Base-by-base conservation (phyloP, 2,113 vertebrate genomes). In the Apaloderma vittatum region DNA sequence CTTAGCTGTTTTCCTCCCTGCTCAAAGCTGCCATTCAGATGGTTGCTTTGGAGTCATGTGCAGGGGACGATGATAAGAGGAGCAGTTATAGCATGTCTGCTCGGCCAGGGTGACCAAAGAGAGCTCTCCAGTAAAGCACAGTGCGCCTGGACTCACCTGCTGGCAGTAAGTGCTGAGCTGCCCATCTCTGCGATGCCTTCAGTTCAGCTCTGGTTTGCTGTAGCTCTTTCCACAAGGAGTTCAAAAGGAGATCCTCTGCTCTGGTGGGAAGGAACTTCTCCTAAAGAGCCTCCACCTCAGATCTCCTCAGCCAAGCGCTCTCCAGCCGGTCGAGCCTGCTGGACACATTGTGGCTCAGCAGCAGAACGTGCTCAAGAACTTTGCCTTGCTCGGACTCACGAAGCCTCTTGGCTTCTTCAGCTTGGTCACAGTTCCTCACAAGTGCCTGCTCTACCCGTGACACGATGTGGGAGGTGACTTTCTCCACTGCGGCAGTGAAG, bases 251-350 rank as follows among this genome's bases (percentile, higher is more conserved):
- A 2, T 4, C 48, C 34, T 68, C 97, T 88, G 37, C 93, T 65
- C 85, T 78, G 83, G 15, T 52, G 63, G 76, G 86, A 4, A 37
- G 34, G 34, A 48, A 4, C 11, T 46, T 72, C 3, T 78, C 96
- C 89, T 91, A n/a, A n/a, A n/a, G 95, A 29, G 30, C 88, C 55
- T 97, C 98, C 3, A 24, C 32, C 79, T 95, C 93, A 0, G 21
- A 65, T 52, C 48, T 83, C 67, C 24, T 75, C 45, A 83, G 74
- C 96, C 98, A 98, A 40, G 93, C 74, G 23, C 76, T 97, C 97
- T 99, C 99, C 88, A 99, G 94, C 75, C 88, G 97, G 45, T 96
- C 30, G 2, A 99, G 98, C 70, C 98, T 93, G 59, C 40, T 75
- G 8, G 98, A 93, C 86, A 99, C 94, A 2, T 97, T 97, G 71